These are phyloP conservation scores for Probosciger aterrimus DNA, from an alignment of 2,113 vertebrate species.

Conservation along the genomic window DNA sequence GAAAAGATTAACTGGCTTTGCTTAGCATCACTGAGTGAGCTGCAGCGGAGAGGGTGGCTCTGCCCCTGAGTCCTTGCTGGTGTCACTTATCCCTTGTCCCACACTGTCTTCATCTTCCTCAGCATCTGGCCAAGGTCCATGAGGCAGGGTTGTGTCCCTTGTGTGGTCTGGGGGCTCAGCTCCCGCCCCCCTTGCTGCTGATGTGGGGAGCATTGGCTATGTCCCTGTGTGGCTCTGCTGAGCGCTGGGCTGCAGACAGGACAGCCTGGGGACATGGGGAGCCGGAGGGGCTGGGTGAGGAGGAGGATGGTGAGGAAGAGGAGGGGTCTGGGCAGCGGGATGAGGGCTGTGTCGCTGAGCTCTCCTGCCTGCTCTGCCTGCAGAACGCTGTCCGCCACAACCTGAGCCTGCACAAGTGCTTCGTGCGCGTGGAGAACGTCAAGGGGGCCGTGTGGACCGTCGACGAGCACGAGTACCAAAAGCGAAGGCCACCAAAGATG, in stretches of 20 bases:
- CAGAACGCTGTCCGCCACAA: conserved; percentile 99
- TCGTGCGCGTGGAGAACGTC: conserved; percentile 98
- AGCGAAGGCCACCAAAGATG: conserved; percentile 99
- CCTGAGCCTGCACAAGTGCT: conserved; percentile 99
- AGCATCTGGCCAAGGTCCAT: rapidly evolving
- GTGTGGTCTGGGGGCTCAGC: rapidly evolving
- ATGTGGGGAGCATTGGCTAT: rapidly evolving
- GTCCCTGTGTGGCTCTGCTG: background rate
- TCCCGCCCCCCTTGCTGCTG: background rate
- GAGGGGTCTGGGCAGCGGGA: rapidly evolving
- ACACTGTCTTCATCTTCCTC: background rate
- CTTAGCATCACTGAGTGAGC: background rate
- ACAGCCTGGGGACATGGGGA: background rate
- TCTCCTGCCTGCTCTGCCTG: background rate
- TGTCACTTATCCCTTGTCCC: background rate
- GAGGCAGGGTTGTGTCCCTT: rapidly evolving
- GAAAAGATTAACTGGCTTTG: background rate
- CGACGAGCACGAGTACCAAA: conserved; percentile 98
- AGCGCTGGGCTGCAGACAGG: rapidly evolving
- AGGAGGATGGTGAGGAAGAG: background rate
- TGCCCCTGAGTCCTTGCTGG: background rate
- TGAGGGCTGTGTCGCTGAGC: rapidly evolving
- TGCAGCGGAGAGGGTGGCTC: background rate
- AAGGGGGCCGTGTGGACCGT: conserved; percentile 99
- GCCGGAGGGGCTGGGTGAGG: rapidly evolving